Percentiles rank a stretch among this genome's conserved stretches.
Conservation (phyloP, 1,140 invertebrate genomes). For the Homalodisca vitripennis region DNA sequence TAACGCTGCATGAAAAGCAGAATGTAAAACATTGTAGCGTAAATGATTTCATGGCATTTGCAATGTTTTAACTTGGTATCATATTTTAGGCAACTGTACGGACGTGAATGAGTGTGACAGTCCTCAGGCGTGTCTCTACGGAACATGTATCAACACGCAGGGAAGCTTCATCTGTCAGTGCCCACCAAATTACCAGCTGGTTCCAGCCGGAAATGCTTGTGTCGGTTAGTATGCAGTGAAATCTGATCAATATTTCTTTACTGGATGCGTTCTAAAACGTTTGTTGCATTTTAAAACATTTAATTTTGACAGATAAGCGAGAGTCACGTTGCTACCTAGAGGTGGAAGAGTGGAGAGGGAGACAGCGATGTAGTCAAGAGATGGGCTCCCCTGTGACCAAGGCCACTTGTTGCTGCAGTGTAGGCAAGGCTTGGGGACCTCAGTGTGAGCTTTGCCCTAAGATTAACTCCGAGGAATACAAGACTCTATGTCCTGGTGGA, state of each 20-base stretch:
- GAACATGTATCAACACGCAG: conserved; percentile 58
- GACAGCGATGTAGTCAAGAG: conserved; percentile 53
- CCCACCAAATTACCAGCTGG: conserved; percentile 59
- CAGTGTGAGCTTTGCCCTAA: conserved; percentile 78
- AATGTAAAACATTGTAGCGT: too few species aligned
- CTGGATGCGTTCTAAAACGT: too few species aligned
- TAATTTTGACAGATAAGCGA: conserved; percentile 63
- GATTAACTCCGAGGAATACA: conserved; percentile 67
- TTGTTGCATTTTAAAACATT: too few species aligned
- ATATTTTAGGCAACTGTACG: conserved; percentile 51
- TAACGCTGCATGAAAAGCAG: too few species aligned
- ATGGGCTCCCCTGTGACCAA: conserved; percentile 65
- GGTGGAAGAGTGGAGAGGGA: conserved; percentile 50
- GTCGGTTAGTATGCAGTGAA: conserved; percentile 65
- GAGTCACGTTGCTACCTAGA: conserved; percentile 75
- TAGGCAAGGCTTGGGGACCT: conserved; percentile 82
- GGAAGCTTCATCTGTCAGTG: conserved; percentile 58
- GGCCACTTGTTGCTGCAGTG: conserved; percentile 83
- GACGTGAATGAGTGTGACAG: conserved; percentile 64
- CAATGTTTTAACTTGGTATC: too few species aligned
- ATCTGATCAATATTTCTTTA: too few species aligned
- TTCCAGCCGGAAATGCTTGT: conserved; percentile 65
- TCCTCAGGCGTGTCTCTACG: conserved; percentile 57
- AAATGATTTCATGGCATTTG: too few species aligned
- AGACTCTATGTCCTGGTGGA: conserved; percentile 78